Conservation (phyloP, 2,888 invertebrate genomes). For the Amiota minor region DNA sequence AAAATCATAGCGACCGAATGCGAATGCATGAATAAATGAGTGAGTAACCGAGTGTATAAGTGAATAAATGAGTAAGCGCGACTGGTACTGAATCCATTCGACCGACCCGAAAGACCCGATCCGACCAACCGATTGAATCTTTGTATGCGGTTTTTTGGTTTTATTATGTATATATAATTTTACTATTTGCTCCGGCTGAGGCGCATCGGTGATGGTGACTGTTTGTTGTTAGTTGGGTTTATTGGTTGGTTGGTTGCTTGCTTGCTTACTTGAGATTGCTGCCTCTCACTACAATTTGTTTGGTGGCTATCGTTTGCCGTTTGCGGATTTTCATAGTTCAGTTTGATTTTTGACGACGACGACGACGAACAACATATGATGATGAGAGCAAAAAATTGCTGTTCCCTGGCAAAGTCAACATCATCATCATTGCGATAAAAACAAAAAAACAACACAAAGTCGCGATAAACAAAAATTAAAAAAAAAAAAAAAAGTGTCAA, state of each 20-base stretch:
- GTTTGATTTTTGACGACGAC: slow-evolving; percentile 60
- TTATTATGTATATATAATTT: slow-evolving; percentile 9
- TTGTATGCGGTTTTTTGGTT: slow-evolving; percentile 33
- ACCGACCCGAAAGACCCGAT: background rate
- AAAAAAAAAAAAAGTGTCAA: background rate
- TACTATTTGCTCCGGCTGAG: slow-evolving; percentile 32
- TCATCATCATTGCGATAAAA: slow-evolving; percentile 18
- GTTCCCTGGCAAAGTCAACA: slow-evolving; percentile 26
- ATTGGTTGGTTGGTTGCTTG: slow-evolving; percentile 6
- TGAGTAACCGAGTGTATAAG: slow-evolving; percentile 14
- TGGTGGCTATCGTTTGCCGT: slow-evolving; percentile 45
- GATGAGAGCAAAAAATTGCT: slow-evolving; percentile 41
- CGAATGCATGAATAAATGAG: slow-evolving; percentile 20
- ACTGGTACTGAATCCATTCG: slow-evolving; percentile 1
- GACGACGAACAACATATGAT: slow-evolving; percentile 44
- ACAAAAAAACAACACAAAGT: slow-evolving; percentile 22
- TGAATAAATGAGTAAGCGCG: background rate
- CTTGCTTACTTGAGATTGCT: slow-evolving; percentile 12
- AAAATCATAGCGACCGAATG: background rate
- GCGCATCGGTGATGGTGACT: slow-evolving; percentile 34
- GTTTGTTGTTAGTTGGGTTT: slow-evolving; percentile 48
- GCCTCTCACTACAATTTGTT: background rate
- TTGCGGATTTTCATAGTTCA: slow-evolving; percentile 64
- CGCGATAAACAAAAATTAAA: background rate
- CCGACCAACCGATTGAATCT: slow-evolving; percentile 1